These are phyloP conservation scores for Neomonachus schauinslandi DNA, from an alignment of 2,113 vertebrate genomes.

Conservation along the genomic window DNA sequence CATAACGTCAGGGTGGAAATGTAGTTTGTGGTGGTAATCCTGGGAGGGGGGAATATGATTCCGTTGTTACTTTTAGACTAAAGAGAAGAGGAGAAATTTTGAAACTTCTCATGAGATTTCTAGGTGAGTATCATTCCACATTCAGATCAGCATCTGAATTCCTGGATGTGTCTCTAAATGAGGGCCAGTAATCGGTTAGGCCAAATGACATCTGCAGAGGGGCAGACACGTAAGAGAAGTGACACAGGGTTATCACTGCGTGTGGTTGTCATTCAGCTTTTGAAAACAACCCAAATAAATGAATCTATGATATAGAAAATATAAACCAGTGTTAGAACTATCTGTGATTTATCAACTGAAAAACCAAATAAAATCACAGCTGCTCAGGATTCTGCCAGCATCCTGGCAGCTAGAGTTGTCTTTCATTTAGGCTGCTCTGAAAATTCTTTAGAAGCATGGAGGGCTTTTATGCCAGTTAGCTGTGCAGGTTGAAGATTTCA, in stretches of 20 bases:
- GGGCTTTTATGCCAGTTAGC: slow-evolving; percentile 34
- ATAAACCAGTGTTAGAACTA: slow-evolving; percentile 55
- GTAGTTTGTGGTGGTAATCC: background rate
- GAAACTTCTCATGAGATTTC: background rate
- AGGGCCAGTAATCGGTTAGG: background rate
- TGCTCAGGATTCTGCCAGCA: slow-evolving; percentile 44
- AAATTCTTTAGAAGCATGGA: slow-evolving; percentile 60
- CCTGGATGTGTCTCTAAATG: background rate
- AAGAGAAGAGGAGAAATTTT: background rate
- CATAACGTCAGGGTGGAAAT: background rate
- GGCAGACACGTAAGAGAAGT: rapidly evolving
- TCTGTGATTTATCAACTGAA: slow-evolving; percentile 67
- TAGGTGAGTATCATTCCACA: background rate
- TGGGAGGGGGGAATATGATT: background rate
- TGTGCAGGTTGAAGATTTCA: slow-evolving; percentile 40
- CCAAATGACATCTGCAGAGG: background rate
- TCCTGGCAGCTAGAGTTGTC: background rate
- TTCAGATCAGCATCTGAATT: background rate
- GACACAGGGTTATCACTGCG: background rate
- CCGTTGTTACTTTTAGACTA: background rate
- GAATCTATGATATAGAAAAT: slow-evolving; percentile 56
- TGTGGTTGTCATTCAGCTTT: background rate
- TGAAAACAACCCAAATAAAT: slow-evolving; percentile 47
- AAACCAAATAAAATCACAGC: slow-evolving; percentile 48
- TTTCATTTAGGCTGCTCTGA: slow-evolving; percentile 31